phyloP scores from a whole-genome alignment of 1,140 invertebrate genomes.

The Tyrophagus putrescentiae region DNA sequence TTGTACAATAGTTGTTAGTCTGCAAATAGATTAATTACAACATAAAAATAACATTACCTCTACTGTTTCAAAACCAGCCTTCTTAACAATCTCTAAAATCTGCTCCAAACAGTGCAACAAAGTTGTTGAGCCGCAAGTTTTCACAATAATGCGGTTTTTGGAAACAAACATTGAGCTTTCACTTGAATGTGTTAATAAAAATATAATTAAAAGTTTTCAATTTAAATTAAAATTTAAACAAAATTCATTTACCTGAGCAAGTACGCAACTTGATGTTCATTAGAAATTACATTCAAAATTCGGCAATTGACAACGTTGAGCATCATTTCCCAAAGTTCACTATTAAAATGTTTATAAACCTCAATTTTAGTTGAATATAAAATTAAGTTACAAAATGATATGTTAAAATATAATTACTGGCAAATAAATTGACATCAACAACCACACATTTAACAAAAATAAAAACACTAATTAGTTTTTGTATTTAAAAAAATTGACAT shows the following conservation, averaged over 20 bases:
- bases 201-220: not conserved
- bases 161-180: slow-evolving; percentile 98
- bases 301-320: slow-evolving; percentile 84
- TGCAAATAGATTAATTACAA: not conserved
- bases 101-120: slow-evolving; percentile 76
- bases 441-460: not conserved
- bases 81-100: slow-evolving; percentile 64
- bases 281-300: slow-evolving; percentile 78
- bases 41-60: slow-evolving; percentile 41
- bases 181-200: slow-evolving; percentile 38
- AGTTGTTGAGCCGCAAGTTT: slow-evolving; percentile 95
- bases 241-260: slow-evolving; percentile 65
- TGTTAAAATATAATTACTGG: not conserved
- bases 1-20: not conserved
- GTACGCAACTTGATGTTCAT: slow-evolving; percentile 84
- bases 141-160: slow-evolving; percentile 79
- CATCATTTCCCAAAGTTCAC: slow-evolving; percentile 65
- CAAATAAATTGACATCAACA: not conserved
- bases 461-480: too few species aligned
- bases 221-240: slow-evolving; percentile 4
- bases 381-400: not conserved
- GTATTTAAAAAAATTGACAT: too few species aligned
- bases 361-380: not conserved
- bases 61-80: slow-evolving; percentile 65
- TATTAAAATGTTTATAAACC: slow-evolving; percentile 33